Evolutionary conservation across 2,113 vertebrate genomes (phyloP).

Genomic region (Galemys pyrenaicus): DNA sequence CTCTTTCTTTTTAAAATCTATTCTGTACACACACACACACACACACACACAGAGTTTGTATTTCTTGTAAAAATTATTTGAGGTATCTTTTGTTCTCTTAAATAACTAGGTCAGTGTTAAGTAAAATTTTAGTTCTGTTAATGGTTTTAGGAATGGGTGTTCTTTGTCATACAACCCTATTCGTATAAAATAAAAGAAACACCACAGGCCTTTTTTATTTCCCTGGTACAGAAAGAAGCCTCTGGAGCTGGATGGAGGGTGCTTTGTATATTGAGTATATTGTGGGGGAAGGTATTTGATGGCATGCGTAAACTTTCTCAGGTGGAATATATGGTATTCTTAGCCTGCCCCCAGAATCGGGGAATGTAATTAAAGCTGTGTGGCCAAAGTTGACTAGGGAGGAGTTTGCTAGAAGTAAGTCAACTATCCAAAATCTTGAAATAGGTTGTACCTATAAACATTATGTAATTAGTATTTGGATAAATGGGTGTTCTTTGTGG

Average conservation of each 20-base stretch:
- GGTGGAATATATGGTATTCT: background rate
- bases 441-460: slow-evolving; percentile 13
- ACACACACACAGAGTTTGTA: background rate
- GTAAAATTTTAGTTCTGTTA: slow-evolving; percentile 22
- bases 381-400: background rate
- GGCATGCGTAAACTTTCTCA: background rate
- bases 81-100: slow-evolving; percentile 23
- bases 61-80: slow-evolving; percentile 44
- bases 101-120: background rate
- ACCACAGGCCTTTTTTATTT: background rate
- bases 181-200: background rate
- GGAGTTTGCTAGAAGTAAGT: background rate
- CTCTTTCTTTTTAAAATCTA: background rate
- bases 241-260: background rate
- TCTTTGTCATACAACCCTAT: background rate
- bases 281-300: background rate
- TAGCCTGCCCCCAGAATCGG: background rate
- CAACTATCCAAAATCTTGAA: slow-evolving; percentile 31
- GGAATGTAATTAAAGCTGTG: background rate
- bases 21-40: background rate
- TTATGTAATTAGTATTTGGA: background rate
- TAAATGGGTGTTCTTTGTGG: background rate
- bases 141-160: background rate
- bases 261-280: background rate
- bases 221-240: background rate